Evolutionary conservation across 2,797 vertebrate genomes (phyloP).

Genomic region (Buphagus erythrorhynchus): DNA sequence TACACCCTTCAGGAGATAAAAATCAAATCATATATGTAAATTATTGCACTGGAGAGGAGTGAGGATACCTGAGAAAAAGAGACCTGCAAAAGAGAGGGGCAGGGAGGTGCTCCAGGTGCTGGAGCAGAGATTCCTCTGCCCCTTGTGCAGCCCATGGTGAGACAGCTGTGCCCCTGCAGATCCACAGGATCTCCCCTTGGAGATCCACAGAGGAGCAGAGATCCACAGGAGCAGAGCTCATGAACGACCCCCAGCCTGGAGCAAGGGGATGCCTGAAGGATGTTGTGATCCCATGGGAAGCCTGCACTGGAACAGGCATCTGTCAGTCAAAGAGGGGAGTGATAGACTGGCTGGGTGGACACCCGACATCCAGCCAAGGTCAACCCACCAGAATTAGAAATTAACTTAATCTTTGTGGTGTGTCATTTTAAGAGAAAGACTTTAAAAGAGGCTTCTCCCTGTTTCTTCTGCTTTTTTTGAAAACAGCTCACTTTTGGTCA

Average conservation of each 20-base stretch:
- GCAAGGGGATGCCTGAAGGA: background rate
- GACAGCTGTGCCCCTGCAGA: background rate
- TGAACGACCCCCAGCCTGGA: fast-evolving
- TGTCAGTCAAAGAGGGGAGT: background rate
- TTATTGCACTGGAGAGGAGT: background rate
- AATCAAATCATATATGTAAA: background rate
- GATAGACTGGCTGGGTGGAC: background rate
- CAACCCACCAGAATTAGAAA: background rate
- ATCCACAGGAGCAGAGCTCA: fast-evolving
- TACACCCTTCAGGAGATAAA: background rate
- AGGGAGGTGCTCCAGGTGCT: fast-evolving
- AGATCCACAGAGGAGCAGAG: background rate
- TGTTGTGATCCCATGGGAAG: background rate
- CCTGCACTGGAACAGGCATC: fast-evolving
- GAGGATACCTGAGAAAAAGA: background rate
- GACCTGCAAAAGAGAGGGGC: background rate
- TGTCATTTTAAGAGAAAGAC: background rate
- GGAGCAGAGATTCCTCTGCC: background rate
- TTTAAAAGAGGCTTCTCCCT: background rate
- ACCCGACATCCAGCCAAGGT: background rate
- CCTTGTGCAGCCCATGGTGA: fast-evolving
- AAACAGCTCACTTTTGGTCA: background rate
- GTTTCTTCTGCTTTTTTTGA: background rate
- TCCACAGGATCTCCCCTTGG: background rate
- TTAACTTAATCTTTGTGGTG: background rate